Percentiles rank a stretch among this genome's conserved stretches.
Evolutionary conservation across 2,888 invertebrate species (phyloP).

Genomic region (Anticlea derivata): DNA sequence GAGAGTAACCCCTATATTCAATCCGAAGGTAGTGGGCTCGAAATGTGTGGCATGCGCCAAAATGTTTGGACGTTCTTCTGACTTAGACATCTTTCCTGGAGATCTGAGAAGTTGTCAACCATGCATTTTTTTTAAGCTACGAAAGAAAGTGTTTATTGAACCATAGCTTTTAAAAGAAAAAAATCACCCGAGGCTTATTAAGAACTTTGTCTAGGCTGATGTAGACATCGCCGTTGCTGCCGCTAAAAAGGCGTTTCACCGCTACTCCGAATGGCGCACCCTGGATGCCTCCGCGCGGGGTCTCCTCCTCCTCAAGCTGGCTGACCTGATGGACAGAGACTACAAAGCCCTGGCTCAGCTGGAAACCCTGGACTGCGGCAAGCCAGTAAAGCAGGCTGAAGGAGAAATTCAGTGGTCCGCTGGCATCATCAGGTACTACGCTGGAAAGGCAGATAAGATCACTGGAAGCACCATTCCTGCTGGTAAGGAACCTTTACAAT

Average conservation of each 20-base stretch:
- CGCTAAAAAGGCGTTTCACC: conserved; percentile 89
- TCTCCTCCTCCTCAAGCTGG: conserved; percentile 87
- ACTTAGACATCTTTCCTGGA: too few species aligned
- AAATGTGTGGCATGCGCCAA: too few species aligned
- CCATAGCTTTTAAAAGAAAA: too few species aligned
- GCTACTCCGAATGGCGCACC: conserved; percentile 89
- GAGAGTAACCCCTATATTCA: too few species aligned
- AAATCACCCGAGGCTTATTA: too few species aligned
- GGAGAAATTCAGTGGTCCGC: conserved; percentile 86
- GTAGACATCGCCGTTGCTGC: conserved; percentile 91
- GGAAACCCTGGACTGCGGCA: conserved; percentile 97
- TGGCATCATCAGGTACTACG: conserved; percentile 90
- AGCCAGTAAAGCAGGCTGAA: conserved; percentile 89
- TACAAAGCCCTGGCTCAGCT: conserved; percentile 88
- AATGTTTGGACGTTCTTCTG: too few species aligned
- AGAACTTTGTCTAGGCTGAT: conserved; percentile 87
- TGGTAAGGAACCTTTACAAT: conserved; percentile 43
- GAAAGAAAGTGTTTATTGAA: too few species aligned
- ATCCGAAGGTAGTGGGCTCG: too few species aligned
- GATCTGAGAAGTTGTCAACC: too few species aligned
- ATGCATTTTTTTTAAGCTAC: too few species aligned
- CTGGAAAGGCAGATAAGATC: conserved; percentile 96
- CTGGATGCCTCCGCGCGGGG: conserved; percentile 92
- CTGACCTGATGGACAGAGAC: conserved; percentile 90
- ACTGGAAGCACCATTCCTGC: conserved; percentile 90